A percentile compares a stretch with the other conserved stretches of the same genome.
phyloP scores from a whole-genome alignment of 2,888 invertebrate genomes.

The Athalia cordata region DNA sequence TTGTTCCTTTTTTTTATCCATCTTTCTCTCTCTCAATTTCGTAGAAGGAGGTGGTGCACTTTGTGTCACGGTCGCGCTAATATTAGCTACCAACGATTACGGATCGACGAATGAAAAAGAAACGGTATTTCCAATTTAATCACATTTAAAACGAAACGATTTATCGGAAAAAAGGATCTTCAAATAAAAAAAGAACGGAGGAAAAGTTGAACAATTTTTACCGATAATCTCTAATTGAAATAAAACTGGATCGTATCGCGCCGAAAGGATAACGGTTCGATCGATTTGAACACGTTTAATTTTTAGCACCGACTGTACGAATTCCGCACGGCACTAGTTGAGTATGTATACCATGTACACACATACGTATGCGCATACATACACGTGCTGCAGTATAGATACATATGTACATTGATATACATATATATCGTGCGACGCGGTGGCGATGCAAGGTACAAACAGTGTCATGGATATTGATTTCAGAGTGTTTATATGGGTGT shows the following conservation, averaged over 20 bases:
- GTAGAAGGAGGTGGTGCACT: constrained; percentile 58
- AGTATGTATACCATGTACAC: too few relatives aligned
- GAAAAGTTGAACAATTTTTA: too few relatives aligned
- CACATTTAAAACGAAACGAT: too few relatives aligned
- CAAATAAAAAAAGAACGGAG: too few relatives aligned
- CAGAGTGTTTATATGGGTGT: constrained; percentile 49
- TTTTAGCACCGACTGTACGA: constrained; percentile 36
- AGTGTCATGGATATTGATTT: constrained; percentile 68
- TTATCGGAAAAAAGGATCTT: too few relatives aligned
- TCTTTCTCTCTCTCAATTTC: not conserved
- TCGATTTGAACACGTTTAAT: not conserved
- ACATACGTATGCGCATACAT: too few relatives aligned
- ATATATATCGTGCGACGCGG: constrained; percentile 47
- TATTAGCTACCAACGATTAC: constrained; percentile 69
- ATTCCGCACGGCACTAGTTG: not conserved
- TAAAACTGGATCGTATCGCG: not conserved
- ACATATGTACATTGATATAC: too few relatives aligned
- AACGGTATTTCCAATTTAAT: not conserved
- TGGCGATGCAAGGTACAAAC: constrained; percentile 66
- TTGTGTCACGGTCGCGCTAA: constrained; percentile 73
- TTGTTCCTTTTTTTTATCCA: too few relatives aligned
- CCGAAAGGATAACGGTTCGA: not conserved
- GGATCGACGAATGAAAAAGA: constrained; percentile 15
- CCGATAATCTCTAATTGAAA: not conserved
- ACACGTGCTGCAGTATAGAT: too few relatives aligned